These are phyloP conservation scores for Acronicta alni DNA, from an alignment of 2,888 invertebrate species.

Conservation along the genomic window DNA sequence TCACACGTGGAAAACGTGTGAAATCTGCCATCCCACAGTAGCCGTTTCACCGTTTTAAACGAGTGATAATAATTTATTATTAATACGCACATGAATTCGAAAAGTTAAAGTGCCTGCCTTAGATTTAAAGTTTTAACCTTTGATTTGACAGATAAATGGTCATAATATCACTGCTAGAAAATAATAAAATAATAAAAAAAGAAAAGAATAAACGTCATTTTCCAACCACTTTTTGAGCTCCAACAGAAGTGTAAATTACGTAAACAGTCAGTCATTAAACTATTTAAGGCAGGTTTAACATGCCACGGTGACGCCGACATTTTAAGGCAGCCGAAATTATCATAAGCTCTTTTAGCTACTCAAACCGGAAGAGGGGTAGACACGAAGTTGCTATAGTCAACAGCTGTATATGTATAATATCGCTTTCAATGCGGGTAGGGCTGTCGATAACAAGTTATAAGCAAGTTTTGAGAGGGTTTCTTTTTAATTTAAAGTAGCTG, in stretches of 20 bases:
- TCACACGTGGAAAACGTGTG: too few relatives aligned
- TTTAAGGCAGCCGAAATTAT: conserved; percentile 47
- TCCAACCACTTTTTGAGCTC: neutral
- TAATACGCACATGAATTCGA: too few relatives aligned
- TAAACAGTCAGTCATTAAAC: conserved; percentile 18
- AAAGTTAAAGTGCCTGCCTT: too few relatives aligned
- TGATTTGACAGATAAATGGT: too few relatives aligned
- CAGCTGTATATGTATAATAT: conserved; percentile 23
- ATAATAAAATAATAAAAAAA: neutral
- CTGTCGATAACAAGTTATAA: conserved; percentile 24
- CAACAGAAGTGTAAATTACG: conserved; percentile 6
- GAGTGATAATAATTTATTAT: too few relatives aligned
- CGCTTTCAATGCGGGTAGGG: conserved; percentile 34
- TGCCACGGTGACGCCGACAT: conserved; percentile 39
- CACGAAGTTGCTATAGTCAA: conserved; percentile 16
- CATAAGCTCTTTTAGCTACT: conserved; percentile 53
- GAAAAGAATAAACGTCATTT: neutral
- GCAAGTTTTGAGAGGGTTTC: conserved; percentile 2
- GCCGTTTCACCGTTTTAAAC: too few relatives aligned
- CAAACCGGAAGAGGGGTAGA: conserved; percentile 35
- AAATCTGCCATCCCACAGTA: too few relatives aligned
- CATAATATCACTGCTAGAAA: too few relatives aligned
- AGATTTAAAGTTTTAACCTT: too few relatives aligned
- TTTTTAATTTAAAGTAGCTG: conserved; percentile 1
- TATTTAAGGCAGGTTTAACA: conserved; percentile 37